These are phyloP conservation scores for Lichenostomus cassidix DNA, from an alignment of 2,113 vertebrate genomes.

Conservation along the genomic window DNA sequence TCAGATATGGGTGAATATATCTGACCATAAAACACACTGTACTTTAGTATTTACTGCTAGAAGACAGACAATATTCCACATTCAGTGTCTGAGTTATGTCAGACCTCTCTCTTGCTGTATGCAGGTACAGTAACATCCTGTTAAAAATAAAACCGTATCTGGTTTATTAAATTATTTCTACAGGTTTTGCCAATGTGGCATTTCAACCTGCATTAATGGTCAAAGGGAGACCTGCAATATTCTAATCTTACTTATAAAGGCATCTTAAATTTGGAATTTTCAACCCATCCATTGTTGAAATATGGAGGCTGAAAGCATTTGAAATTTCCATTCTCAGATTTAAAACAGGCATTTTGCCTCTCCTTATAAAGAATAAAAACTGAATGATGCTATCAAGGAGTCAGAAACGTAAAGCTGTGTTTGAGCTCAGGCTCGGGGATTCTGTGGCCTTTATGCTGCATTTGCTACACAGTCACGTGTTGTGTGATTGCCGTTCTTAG, in stretches of 20 bases:
- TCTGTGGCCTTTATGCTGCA: neutral
- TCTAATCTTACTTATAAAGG: neutral
- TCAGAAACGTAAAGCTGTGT: neutral
- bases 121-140: neutral
- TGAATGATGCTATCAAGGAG: neutral
- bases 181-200: neutral
- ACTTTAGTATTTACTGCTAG: constrained; percentile 45
- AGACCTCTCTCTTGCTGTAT: neutral
- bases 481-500: neutral
- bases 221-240: neutral
- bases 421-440: neutral
- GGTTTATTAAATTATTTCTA: neutral
- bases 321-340: neutral
- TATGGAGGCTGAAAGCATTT: neutral
- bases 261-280: neutral
- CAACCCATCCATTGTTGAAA: neutral
- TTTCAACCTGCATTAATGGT: neutral
- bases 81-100: neutral
- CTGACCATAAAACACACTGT: constrained; percentile 54
- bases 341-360: neutral
- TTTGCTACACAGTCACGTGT: neutral
- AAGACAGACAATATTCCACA: constrained; percentile 16
- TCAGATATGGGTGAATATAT: constrained; percentile 31
- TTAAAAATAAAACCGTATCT: neutral
- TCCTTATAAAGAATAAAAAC: neutral